Evolutionary conservation across 1,140 invertebrate species (phyloP).

Genomic region (Drosophila rhopaloa): DNA sequence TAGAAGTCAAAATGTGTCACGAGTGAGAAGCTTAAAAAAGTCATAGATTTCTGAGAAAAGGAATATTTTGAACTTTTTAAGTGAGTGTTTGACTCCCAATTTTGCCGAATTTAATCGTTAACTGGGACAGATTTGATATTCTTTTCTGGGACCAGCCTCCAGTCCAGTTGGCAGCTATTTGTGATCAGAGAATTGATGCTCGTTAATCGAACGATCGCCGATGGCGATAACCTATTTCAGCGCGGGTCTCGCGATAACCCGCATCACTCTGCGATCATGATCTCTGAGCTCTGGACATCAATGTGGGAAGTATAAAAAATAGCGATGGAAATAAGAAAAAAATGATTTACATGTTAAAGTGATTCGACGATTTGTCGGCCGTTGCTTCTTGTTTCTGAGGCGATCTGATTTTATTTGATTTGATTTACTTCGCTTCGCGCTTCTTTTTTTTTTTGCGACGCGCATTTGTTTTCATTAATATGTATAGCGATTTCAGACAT

Average conservation of each 20-base stretch:
- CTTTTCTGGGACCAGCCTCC: not conserved
- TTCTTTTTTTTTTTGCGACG: slow-evolving; percentile 19
- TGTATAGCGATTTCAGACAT: slow-evolving; percentile 45
- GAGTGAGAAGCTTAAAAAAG: not conserved
- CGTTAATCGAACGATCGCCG: slow-evolving; percentile 67
- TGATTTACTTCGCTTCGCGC: slow-evolving; percentile 22
- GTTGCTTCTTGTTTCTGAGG: slow-evolving; percentile 52
- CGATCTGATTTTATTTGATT: slow-evolving; percentile 40
- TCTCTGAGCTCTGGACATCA: slow-evolving; percentile 56
- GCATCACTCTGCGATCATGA: slow-evolving; percentile 58
- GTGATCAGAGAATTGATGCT: slow-evolving; percentile 45
- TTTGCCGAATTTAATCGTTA: not conserved
- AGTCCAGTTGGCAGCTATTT: not conserved
- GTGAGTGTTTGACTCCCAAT: not conserved
- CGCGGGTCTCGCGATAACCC: slow-evolving; percentile 52
- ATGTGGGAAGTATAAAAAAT: slow-evolving; percentile 65
- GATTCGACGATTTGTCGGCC: slow-evolving; percentile 56
- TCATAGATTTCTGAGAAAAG: not conserved
- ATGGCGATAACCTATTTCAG: slow-evolving; percentile 67
- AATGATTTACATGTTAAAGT: slow-evolving; percentile 51
- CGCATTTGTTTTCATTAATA: slow-evolving; percentile 56
- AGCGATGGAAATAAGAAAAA: slow-evolving; percentile 3
- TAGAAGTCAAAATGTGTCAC: not conserved
- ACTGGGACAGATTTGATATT: not conserved
- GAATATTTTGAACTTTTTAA: not conserved